Evolutionary conservation across 2,888 invertebrate genomes (phyloP).

Genomic region (Ophion slaviceki): DNA sequence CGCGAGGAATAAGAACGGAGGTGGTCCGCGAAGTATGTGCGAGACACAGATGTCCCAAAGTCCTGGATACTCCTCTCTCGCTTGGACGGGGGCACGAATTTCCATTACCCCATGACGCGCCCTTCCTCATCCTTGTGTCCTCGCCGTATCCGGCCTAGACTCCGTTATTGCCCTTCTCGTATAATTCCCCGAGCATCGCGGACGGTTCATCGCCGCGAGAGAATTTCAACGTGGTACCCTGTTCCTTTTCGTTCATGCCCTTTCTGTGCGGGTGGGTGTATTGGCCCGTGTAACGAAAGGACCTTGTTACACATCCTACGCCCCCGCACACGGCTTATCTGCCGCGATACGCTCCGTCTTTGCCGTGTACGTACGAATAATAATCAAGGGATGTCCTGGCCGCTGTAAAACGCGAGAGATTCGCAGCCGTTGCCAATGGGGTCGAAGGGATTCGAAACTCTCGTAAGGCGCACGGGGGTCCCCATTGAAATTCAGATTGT

Average conservation of each 20-base stretch:
- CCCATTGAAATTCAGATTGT: slow-evolving; percentile 43
- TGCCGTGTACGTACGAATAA: slow-evolving; percentile 55
- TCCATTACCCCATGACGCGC: slow-evolving; percentile 71
- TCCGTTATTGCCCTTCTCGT: slow-evolving; percentile 69
- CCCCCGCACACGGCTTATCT: slow-evolving; percentile 42
- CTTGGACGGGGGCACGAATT: slow-evolving; percentile 71
- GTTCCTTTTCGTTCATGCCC: not conserved
- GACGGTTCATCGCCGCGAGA: slow-evolving; percentile 61
- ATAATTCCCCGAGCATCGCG: slow-evolving; percentile 60
- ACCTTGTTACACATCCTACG: slow-evolving; percentile 1
- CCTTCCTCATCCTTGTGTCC: slow-evolving; percentile 28
- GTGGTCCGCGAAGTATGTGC: slow-evolving; percentile 33
- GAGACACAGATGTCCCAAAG: slow-evolving; percentile 33
- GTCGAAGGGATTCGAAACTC: slow-evolving; percentile 54
- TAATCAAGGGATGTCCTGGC: slow-evolving; percentile 54
- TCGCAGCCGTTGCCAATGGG: slow-evolving; percentile 60
- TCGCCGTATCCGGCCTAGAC: slow-evolving; percentile 71
- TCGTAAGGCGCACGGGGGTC: slow-evolving; percentile 43
- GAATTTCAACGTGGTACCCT: slow-evolving; percentile 30
- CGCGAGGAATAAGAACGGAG: slow-evolving; percentile 32
- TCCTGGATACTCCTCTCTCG: slow-evolving; percentile 26
- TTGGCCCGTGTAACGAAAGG: slow-evolving; percentile 24
- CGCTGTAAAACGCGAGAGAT: slow-evolving; percentile 47
- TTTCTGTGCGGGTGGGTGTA: slow-evolving; percentile 25
- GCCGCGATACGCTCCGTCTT: slow-evolving; percentile 26